Conservation (phyloP, 2,888 invertebrate genomes). For the Rhodophaea formosa region DNA sequence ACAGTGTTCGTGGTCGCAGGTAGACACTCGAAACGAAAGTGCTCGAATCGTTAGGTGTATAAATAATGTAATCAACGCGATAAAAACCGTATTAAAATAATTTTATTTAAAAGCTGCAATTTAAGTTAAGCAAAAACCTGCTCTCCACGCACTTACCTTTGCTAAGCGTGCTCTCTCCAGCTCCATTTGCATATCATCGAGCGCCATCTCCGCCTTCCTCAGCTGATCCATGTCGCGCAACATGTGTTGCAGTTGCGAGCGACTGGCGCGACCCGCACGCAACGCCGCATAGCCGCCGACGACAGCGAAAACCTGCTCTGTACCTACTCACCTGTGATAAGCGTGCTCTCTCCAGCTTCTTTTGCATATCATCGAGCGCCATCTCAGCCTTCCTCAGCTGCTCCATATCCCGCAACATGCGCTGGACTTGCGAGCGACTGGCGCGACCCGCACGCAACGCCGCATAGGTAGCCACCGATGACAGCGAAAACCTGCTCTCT, state of each 20-base stretch:
- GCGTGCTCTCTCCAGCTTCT: slow-evolving; percentile 90
- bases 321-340: slow-evolving; percentile 83
- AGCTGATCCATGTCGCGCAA: slow-evolving; percentile 97
- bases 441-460: slow-evolving; percentile 94
- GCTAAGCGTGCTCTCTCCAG: slow-evolving; percentile 80
- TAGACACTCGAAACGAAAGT: no score
- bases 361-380: slow-evolving; percentile 91
- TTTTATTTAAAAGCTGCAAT: no score
- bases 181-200: slow-evolving; percentile 92
- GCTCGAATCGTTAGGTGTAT: no score
- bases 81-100: no score
- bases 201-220: slow-evolving; percentile 92
- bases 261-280: slow-evolving; percentile 86
- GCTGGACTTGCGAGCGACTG: slow-evolving; percentile 90
- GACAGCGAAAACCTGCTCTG: slow-evolving; percentile 75
- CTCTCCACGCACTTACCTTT: no score
- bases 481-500: slow-evolving; percentile 76
- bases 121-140: no score
- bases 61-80: no score
- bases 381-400: slow-evolving; percentile 94
- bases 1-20: no score
- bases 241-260: no score
- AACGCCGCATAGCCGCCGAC: slow-evolving; percentile 96
- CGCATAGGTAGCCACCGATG: slow-evolving; percentile 94
- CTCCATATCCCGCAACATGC: slow-evolving; percentile 97